Conservation (phyloP, 2,797 vertebrate species). For the Podargus strigoides region DNA sequence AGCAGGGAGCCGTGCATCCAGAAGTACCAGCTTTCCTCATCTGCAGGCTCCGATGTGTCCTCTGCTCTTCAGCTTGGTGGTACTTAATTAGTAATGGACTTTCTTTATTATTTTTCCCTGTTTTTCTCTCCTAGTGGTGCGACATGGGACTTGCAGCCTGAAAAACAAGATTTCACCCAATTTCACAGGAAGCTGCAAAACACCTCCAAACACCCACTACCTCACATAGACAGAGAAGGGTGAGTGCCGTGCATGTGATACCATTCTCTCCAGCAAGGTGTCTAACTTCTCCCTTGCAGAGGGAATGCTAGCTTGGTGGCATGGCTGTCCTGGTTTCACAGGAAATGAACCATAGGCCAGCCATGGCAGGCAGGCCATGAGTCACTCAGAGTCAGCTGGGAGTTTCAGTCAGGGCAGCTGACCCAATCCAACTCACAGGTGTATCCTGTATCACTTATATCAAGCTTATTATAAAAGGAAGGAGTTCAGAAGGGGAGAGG, state of each 20-base stretch:
- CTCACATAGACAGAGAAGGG: conserved; percentile 94
- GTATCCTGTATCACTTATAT: no score
- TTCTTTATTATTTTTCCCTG: neutral
- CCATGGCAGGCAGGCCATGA: no score
- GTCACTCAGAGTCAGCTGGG: no score
- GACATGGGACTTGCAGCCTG: conserved; percentile 95
- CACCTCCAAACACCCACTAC: conserved; percentile 87
- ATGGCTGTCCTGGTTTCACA: no score
- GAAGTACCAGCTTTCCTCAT: neutral
- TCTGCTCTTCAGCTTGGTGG: neutral
- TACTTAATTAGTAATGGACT: neutral
- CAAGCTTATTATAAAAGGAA: no score
- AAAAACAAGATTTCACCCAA: conserved; percentile 95
- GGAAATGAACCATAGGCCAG: no score
- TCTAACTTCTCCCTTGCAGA: neutral
- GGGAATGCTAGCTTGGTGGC: neutral
- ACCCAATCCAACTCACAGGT: no score
- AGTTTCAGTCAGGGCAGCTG: no score
- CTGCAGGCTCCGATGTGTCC: rapidly evolving
- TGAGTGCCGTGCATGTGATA: conserved; percentile 48
- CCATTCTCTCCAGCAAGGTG: neutral
- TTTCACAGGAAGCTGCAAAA: conserved; percentile 88
- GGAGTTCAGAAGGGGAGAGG: no score
- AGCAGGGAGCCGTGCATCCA: neutral
- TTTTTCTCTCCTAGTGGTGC: conserved; percentile 78